Percentiles rank a stretch among this genome's conserved stretches.
phyloP scores from a whole-genome alignment of 2,888 invertebrate species.

The Deilephila porcellus region DNA sequence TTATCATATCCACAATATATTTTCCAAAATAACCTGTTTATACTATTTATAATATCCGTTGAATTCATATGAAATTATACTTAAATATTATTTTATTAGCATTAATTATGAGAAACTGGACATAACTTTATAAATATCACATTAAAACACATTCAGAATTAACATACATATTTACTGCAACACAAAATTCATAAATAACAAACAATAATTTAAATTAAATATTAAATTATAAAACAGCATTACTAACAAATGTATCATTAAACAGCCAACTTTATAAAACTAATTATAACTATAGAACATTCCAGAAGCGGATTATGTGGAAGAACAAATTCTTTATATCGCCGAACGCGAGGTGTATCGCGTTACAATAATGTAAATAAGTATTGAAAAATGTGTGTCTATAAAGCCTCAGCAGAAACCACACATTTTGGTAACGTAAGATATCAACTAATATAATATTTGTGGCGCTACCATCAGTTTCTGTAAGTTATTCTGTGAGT shows the following conservation, averaged over 20 bases:
- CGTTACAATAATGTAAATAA: conserved; percentile 58
- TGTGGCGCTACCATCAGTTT: neutral
- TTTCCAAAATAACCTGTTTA: no score
- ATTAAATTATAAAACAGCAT: neutral
- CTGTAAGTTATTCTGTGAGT: neutral
- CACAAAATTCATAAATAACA: neutral
- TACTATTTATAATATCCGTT: neutral
- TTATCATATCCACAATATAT: no score
- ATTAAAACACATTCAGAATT: no score
- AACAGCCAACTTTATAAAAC: neutral
- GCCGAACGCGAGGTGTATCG: conserved; percentile 46
- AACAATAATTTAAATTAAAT: neutral
- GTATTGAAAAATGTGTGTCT: conserved; percentile 61
- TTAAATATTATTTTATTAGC: neutral
- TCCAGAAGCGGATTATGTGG: neutral
- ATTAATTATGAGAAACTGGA: neutral
- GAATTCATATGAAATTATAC: neutral
- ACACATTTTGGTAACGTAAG: conserved; percentile 55
- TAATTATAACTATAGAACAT: conserved; percentile 6
- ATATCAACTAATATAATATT: conserved; percentile 13
- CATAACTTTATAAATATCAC: no score
- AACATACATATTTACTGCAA: neutral
- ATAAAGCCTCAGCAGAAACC: conserved; percentile 47
- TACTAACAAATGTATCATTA: neutral
- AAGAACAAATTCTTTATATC: neutral